A percentile compares a stretch with the other conserved stretches of the same genome.
phyloP scores from a whole-genome alignment of 2,888 invertebrate genomes.

The Dascillus cervinus region DNA sequence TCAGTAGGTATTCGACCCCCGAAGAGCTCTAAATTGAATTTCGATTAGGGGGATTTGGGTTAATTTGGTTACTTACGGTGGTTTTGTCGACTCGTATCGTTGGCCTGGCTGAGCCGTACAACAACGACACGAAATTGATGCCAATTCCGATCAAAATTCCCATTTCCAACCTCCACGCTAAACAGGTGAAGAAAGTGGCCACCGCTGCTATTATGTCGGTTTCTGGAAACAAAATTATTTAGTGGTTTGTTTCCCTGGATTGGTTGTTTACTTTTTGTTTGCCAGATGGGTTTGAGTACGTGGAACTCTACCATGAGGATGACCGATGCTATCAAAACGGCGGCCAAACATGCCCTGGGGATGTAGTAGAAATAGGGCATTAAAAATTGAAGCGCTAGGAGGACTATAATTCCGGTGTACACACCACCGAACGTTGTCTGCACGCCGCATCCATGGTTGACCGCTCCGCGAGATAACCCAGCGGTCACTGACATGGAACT shows the following conservation, averaged over 20 bases:
- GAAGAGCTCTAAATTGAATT: slow-evolving; percentile 40
- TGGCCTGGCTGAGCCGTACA: slow-evolving; percentile 57
- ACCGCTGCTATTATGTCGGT: slow-evolving; percentile 58
- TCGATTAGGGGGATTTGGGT: no score
- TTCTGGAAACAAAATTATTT: slow-evolving; percentile 46
- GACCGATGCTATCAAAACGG: slow-evolving; percentile 65
- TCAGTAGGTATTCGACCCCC: slow-evolving; percentile 49
- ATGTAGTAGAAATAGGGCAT: slow-evolving; percentile 60
- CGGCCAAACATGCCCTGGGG: slow-evolving; percentile 58
- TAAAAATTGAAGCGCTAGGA: slow-evolving; percentile 50
- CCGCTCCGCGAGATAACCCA: slow-evolving; percentile 56
- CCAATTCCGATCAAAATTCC: slow-evolving; percentile 60
- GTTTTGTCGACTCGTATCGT: slow-evolving; percentile 51
- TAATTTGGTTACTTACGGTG: slow-evolving; percentile 41
- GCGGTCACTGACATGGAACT: slow-evolving; percentile 61
- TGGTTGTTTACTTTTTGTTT: slow-evolving; percentile 50
- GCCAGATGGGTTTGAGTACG: slow-evolving; percentile 57
- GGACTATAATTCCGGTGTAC: slow-evolving; percentile 51
- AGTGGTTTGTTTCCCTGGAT: background rate
- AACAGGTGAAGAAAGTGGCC: slow-evolving; percentile 57
- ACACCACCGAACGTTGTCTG: slow-evolving; percentile 60
- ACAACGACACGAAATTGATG: slow-evolving; percentile 52
- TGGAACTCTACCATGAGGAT: slow-evolving; percentile 60
- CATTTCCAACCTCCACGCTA: slow-evolving; percentile 56
- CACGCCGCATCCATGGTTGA: slow-evolving; percentile 65